phyloP scores from a whole-genome alignment of 2,797 vertebrate genomes.

The Sus cebifrons region DNA sequence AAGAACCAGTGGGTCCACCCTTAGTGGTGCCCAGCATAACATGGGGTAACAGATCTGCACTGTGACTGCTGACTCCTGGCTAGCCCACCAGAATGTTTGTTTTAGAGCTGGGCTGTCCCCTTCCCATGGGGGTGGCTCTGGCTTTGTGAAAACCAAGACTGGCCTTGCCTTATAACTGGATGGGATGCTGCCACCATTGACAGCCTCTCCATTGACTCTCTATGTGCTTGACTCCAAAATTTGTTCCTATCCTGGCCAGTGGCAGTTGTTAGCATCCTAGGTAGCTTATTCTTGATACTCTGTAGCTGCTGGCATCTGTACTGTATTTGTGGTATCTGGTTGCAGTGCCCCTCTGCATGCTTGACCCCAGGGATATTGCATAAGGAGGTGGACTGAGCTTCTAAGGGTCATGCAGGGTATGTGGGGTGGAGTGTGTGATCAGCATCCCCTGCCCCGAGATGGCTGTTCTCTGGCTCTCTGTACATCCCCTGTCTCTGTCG shows the following conservation, averaged over 20 bases:
- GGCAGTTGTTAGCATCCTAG: background rate
- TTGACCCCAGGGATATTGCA: background rate
- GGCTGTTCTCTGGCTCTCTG: background rate
- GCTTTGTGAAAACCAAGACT: background rate
- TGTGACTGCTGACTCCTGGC: background rate
- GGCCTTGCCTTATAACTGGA: background rate
- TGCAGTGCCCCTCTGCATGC: background rate
- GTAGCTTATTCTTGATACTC: background rate
- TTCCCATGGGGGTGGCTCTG: background rate
- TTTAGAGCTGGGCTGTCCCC: too few relatives aligned
- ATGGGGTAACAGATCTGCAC: background rate
- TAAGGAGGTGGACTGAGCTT: background rate
- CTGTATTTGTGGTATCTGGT: background rate
- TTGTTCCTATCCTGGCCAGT: background rate
- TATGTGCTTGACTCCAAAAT: background rate
- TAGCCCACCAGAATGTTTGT: background rate
- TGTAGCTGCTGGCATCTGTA: background rate
- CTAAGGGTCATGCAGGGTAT: background rate
- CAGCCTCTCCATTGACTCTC: background rate
- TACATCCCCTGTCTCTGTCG: background rate
- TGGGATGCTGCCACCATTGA: background rate
- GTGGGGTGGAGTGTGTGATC: background rate
- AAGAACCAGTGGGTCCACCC: background rate
- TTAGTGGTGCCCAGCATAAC: rapidly evolving
- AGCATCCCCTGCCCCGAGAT: background rate